These are phyloP conservation scores for Cerastis leucographa DNA, from an alignment of 2,888 invertebrate species.

Conservation along the genomic window DNA sequence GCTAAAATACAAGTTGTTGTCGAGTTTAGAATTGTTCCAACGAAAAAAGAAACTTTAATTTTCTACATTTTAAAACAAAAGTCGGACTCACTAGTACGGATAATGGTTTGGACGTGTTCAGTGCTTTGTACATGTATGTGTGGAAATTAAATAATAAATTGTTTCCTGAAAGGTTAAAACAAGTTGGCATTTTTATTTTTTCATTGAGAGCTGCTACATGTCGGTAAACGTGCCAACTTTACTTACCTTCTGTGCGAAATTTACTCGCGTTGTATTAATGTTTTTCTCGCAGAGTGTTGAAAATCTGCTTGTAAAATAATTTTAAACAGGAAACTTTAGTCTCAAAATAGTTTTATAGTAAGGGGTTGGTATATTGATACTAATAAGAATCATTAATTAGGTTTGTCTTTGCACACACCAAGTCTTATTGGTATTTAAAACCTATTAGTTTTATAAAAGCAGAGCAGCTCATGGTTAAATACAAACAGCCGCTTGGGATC, in stretches of 20 bases:
- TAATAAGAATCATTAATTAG: not conserved
- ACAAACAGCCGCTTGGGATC: too few species aligned
- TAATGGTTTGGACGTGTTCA: slow-evolving; percentile 86
- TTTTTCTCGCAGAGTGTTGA: not conserved
- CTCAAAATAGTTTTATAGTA: not conserved
- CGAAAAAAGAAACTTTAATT: slow-evolving; percentile 89
- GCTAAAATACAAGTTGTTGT: slow-evolving; percentile 89
- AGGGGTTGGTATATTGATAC: not conserved
- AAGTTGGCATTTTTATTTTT: slow-evolving; percentile 16
- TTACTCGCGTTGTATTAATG: not conserved
- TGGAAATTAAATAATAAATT: slow-evolving; percentile 59
- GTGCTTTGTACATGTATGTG: slow-evolving; percentile 64
- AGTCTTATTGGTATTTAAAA: not conserved
- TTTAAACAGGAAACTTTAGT: not conserved
- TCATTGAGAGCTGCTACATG: not conserved
- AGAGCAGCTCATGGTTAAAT: too few species aligned
- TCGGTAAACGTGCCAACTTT: not conserved
- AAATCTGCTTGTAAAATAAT: not conserved
- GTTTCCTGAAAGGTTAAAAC: slow-evolving; percentile 17
- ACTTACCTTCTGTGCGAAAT: too few species aligned
- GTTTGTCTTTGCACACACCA: not conserved
- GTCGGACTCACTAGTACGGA: slow-evolving; percentile 79
- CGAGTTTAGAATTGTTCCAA: slow-evolving; percentile 88
- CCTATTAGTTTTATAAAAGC: not conserved
- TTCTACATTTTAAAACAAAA: slow-evolving; percentile 88